These are phyloP conservation scores for Novumbra hubbsi DNA, from an alignment of 2,797 vertebrate genomes.

Conservation along the genomic window DNA sequence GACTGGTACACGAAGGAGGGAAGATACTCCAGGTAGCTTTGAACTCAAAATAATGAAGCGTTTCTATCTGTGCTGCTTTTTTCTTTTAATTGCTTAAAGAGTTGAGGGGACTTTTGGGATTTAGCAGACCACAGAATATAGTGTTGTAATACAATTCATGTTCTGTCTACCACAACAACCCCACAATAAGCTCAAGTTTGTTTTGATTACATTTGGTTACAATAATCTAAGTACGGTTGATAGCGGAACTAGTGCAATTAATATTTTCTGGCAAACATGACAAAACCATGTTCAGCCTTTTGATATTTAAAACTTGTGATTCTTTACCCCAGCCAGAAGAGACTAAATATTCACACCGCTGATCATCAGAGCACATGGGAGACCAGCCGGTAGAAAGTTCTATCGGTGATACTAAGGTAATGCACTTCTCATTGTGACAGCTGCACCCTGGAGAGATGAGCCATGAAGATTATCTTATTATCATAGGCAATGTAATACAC, in stretches of 20 bases:
- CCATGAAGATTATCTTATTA: conserved; percentile 50
- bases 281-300: neutral
- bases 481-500: conserved; percentile 24
- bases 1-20: conserved; percentile 31
- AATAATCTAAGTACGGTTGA: neutral
- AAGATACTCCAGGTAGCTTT: conserved; percentile 43
- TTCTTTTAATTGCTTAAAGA: conserved; percentile 38
- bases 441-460: conserved; percentile 44
- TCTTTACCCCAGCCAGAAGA: neutral
- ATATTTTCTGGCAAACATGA: neutral
- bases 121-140: conserved; percentile 4
- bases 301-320: neutral
- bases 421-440: conserved; percentile 46
- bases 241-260: neutral
- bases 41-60: conserved; percentile 49
- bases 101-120: conserved; percentile 54
- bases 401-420: conserved; percentile 34
- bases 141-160: neutral
- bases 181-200: conserved; percentile 4
- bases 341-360: neutral
- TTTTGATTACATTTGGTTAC: neutral
- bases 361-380: neutral
- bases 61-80: conserved; percentile 34
- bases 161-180: conserved; percentile 19
- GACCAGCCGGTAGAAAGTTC: neutral